phyloP scores from a whole-genome alignment of 2,113 vertebrate genomes.

The Brienomyrus brachyistius region DNA sequence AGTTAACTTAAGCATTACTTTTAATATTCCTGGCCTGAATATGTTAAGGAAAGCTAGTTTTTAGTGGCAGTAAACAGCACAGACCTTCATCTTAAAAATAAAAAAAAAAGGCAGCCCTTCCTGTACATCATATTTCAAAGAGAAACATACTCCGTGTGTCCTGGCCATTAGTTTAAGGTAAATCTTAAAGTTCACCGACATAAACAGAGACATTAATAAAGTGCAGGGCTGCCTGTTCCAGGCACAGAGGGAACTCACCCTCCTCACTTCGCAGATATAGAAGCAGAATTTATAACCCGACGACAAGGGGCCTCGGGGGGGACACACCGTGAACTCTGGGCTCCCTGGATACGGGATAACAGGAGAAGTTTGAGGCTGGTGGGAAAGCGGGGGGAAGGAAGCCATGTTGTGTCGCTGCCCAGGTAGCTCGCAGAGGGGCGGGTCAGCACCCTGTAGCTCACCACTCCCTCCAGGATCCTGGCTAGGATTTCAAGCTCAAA shows the following conservation, averaged over 20 bases:
- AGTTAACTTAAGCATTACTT: neutral
- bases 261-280: neutral
- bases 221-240: neutral
- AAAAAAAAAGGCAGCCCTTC: neutral
- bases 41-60: neutral
- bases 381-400: neutral
- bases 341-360: neutral
- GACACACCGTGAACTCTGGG: neutral
- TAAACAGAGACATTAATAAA: neutral
- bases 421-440: neutral
- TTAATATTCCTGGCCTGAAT: conserved; percentile 1
- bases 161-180: conserved; percentile 2
- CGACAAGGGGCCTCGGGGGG: neutral
- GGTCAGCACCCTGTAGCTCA: neutral
- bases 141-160: neutral
- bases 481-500: neutral
- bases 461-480: neutral
- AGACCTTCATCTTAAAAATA: neutral
- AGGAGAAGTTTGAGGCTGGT: neutral
- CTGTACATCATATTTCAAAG: neutral
- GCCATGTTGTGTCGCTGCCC: neutral
- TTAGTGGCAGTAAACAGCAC: neutral
- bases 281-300: neutral
- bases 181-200: neutral
- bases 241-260: neutral